These are phyloP conservation scores for Liposcelis brunnea DNA, from an alignment of 2,888 invertebrate species.

Conservation along the genomic window DNA sequence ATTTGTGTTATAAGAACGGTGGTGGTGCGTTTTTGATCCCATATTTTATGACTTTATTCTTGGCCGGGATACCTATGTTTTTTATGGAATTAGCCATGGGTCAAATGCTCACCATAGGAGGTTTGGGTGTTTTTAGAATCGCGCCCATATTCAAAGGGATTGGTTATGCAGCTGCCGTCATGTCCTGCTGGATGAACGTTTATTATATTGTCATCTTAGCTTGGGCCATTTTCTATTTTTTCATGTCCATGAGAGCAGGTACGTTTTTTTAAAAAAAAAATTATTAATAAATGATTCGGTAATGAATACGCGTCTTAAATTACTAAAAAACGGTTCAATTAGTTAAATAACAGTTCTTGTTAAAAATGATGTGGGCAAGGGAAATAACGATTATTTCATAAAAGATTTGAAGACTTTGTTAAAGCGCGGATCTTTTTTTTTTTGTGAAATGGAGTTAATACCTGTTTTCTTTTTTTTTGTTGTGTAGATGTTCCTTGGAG, in stretches of 20 bases:
- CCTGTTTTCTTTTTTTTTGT: slow-evolving; percentile 5
- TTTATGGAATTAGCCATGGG: slow-evolving; percentile 95
- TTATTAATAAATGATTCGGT: slow-evolving; percentile 23
- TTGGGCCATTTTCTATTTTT: slow-evolving; percentile 97
- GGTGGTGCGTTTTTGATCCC: slow-evolving; percentile 96
- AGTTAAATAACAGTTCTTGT: slow-evolving; percentile 12
- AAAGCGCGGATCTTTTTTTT: not conserved
- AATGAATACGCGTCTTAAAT: slow-evolving; percentile 9
- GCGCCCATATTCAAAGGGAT: slow-evolving; percentile 98
- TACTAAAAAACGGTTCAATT: not conserved
- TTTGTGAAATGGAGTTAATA: too few species aligned
- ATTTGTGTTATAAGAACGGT: slow-evolving; percentile 91
- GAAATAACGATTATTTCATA: slow-evolving; percentile 1
- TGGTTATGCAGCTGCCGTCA: slow-evolving; percentile 94
- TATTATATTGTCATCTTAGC: slow-evolving; percentile 97
- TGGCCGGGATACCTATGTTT: slow-evolving; percentile 97
- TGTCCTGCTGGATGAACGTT: slow-evolving; percentile 99
- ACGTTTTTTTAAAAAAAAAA: slow-evolving; percentile 19
- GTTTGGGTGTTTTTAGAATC: slow-evolving; percentile 92
- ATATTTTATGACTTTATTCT: slow-evolving; percentile 80
- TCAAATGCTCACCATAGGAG: slow-evolving; percentile 94
- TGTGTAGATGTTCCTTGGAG: slow-evolving; percentile 78
- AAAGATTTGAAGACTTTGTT: slow-evolving; percentile 3
- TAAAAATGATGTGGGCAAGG: slow-evolving; percentile 4
- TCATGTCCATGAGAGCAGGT: slow-evolving; percentile 78